Base-by-base conservation (phyloP, 2,888 invertebrate genomes). In the Dasysyrphus albostriatus region DNA sequence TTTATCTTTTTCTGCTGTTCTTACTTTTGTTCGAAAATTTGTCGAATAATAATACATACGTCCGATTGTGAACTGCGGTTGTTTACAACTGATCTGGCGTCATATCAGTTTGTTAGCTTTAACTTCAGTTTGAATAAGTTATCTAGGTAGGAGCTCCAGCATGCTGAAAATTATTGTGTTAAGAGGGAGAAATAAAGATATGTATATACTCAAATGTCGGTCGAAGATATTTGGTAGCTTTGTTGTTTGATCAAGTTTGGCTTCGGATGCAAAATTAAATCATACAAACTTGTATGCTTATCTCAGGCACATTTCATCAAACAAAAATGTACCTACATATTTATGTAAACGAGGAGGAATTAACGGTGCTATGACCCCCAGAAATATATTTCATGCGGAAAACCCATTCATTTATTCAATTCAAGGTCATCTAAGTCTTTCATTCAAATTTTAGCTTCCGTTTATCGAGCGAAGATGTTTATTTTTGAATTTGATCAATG, bases 81-180 rank as follows among this genome's bases (percentile, higher is more conserved):
- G 73, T 74, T 82, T 74, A 56, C 73, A 78, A 82, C 85, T 85
- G 77, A 85, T 73, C 32, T 69, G 81, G 24, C 58, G 16, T 69
- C 69, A 37, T 67, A 69, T 61, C 63, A 29, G 69, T 42, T 56
- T 77, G 54, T 19, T 9, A 29, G 73, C 47, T 69, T 63, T 14
- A 76, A 42, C 37, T 69, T 61, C 24, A 65, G 70, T 67, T 72
- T 63, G 42, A 54, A 19, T 58, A 54, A 37, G 12, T 37, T 49
- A 54, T 32, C 69, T 10, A 19, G 24, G 24, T 42, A 61, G 10
- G 24, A 72, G 44, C 59, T 58, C n/a, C 10, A 54, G 37, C 16
- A 37, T 16, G 63, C 29, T 65, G 42, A 34, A 51, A 14, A 39
- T n/a, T 39, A 29, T 29, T 63, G 10, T 75, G 19, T 58, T 16